These are phyloP conservation scores for Masnerella sp. DNA, from an alignment of 2,888 invertebrate genomes.

Conservation along the genomic window DNA sequence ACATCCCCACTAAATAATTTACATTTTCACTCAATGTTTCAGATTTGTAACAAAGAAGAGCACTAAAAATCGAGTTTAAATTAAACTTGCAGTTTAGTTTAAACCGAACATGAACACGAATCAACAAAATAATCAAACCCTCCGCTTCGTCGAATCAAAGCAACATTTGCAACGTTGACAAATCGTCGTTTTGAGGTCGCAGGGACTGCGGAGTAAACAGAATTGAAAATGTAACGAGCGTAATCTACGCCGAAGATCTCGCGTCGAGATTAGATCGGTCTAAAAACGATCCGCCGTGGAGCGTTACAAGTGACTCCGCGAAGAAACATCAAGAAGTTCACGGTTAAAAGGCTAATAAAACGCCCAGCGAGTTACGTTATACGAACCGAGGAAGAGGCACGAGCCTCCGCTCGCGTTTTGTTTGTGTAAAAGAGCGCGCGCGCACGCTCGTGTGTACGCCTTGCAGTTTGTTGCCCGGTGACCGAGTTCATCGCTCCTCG, in stretches of 20 bases:
- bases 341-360: constrained; percentile 68
- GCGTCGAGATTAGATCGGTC: constrained; percentile 18
- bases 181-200: constrained; percentile 14
- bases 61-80: too few species aligned
- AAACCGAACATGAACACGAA: too few species aligned
- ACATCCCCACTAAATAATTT: too few species aligned
- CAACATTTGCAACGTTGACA: too few species aligned
- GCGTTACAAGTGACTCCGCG: constrained; percentile 37
- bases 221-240: constrained; percentile 18
- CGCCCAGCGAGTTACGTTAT: constrained; percentile 63
- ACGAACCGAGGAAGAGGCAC: constrained; percentile 53
- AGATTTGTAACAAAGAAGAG: too few species aligned
- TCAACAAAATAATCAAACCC: too few species aligned
- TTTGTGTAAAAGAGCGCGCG: constrained; percentile 49
- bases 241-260: constrained; percentile 17
- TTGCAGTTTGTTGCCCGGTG: constrained; percentile 78
- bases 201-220: not conserved
- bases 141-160: too few species aligned
- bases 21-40: too few species aligned
- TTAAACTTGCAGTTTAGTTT: too few species aligned
- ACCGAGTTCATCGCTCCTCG: constrained; percentile 77
- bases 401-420: constrained; percentile 45
- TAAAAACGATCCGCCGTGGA: constrained; percentile 28
- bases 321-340: constrained; percentile 67
- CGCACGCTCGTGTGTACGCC: constrained; percentile 55